Percentiles rank a stretch among this genome's conserved stretches.
phyloP scores from a whole-genome alignment of 2,888 invertebrate genomes.

The Gari tellinella region DNA sequence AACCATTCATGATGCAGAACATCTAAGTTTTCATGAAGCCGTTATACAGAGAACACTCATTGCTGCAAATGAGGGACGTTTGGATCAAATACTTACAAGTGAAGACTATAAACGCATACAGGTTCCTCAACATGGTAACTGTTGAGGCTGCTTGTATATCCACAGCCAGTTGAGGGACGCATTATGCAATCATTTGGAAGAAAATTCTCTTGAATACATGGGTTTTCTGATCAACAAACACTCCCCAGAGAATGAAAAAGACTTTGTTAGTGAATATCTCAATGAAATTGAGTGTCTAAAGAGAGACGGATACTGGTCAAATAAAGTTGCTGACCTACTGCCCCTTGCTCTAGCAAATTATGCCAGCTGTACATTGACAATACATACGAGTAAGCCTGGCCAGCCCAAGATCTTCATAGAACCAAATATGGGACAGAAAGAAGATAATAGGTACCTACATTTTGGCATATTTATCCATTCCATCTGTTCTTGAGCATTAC shows the following conservation, averaged over 20 bases:
- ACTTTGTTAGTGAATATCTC: slow-evolving; percentile 7
- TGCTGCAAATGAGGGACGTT: no score
- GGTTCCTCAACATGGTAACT: no score
- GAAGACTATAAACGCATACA: no score
- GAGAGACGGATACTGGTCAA: slow-evolving; percentile 12
- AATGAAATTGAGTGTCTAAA: slow-evolving; percentile 3
- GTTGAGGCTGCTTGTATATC: no score
- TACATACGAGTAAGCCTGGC: slow-evolving; percentile 10
- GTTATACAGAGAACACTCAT: no score
- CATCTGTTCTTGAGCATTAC: slow-evolving; percentile 21
- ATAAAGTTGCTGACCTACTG: slow-evolving; percentile 18
- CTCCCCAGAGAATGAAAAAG: slow-evolving; percentile 3
- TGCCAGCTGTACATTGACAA: neutral
- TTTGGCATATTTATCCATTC: slow-evolving; percentile 16
- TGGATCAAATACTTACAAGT: no score
- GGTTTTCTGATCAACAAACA: slow-evolving; percentile 6
- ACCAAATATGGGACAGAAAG: no score
- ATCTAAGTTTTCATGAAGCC: no score
- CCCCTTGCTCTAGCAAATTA: slow-evolving; percentile 19
- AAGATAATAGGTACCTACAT: no score
- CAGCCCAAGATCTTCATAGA: neutral
- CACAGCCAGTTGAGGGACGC: neutral
- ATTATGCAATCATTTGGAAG: slow-evolving; percentile 5
- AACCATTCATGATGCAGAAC: no score
- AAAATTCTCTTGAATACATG: slow-evolving; percentile 7